Percentiles rank a stretch among this genome's conserved stretches.
These are phyloP conservation scores for Uloborus plumipes DNA, from an alignment of 2,888 invertebrate genomes.

Conservation along the genomic window DNA sequence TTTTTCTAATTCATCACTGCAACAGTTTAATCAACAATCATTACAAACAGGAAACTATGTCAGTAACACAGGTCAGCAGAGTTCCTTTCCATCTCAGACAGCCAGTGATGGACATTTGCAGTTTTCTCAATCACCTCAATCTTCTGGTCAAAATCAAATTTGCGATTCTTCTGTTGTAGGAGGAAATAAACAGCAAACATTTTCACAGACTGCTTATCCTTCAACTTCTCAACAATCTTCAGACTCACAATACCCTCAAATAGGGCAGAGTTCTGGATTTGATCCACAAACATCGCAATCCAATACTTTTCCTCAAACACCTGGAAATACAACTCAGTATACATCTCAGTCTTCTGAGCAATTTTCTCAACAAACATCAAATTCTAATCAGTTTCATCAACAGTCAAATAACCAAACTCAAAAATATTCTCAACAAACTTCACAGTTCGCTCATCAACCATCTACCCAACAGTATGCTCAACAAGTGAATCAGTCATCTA, in stretches of 20 bases:
- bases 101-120: constrained; percentile 17
- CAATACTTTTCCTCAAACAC: constrained; percentile 28
- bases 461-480: constrained; percentile 23
- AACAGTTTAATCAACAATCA: not conserved
- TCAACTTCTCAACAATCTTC: constrained; percentile 24
- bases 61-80: constrained; percentile 35
- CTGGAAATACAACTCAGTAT: constrained; percentile 12
- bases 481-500: constrained; percentile 20
- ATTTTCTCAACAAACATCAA: constrained; percentile 21
- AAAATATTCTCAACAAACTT: constrained; percentile 21
- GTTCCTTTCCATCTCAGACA: constrained; percentile 20
- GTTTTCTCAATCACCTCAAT: constrained; percentile 25
- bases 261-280: constrained; percentile 5
- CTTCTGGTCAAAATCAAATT: constrained; percentile 27
- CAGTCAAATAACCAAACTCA: constrained; percentile 17
- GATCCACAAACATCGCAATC: constrained; percentile 14
- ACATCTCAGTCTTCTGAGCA: constrained; percentile 11
- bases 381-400: constrained; percentile 31
- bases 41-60: constrained; percentile 14
- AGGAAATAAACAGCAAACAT: constrained; percentile 32
- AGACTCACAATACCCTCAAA: constrained; percentile 38
- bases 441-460: constrained; percentile 33
- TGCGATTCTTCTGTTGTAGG: constrained; percentile 31
- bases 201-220: constrained; percentile 5
- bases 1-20: not conserved